Conservation (phyloP, 2,888 invertebrate genomes). For the Platycheirus rosarum region DNA sequence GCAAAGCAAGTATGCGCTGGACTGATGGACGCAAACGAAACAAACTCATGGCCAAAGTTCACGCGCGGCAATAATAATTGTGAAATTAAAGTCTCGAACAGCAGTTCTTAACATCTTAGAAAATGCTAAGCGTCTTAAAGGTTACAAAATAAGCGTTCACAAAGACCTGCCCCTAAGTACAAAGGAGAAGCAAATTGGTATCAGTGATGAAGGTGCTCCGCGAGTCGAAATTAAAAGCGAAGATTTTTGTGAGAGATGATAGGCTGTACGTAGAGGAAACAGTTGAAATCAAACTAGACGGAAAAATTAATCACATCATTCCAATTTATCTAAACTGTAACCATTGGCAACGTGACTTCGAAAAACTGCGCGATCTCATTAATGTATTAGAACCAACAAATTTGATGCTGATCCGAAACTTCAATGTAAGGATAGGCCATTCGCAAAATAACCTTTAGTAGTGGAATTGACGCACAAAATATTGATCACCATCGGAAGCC, state of each 20-base stretch:
- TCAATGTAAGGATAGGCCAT: too few relatives aligned
- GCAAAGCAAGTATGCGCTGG: slow-evolving; percentile 12
- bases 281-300: neutral
- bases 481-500: neutral
- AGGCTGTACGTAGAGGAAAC: neutral
- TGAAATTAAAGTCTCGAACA: neutral
- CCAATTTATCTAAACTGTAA: neutral
- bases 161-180: too few relatives aligned
- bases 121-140: neutral
- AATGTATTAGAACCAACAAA: too few relatives aligned
- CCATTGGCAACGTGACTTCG: too few relatives aligned
- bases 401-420: neutral
- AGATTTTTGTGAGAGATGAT: slow-evolving; percentile 3
- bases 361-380: too few relatives aligned
- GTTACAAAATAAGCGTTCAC: too few relatives aligned
- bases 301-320: neutral
- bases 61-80: neutral
- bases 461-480: neutral
- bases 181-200: too few relatives aligned
- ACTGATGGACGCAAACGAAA: neutral
- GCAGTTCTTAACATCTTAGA: neutral
- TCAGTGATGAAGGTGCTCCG: slow-evolving; percentile 10
- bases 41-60: neutral
- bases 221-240: slow-evolving; percentile 1
- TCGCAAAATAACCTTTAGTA: slow-evolving; percentile 5